Conservation (phyloP, 2,797 vertebrate species). For the Gymnothorax reevesii region DNA sequence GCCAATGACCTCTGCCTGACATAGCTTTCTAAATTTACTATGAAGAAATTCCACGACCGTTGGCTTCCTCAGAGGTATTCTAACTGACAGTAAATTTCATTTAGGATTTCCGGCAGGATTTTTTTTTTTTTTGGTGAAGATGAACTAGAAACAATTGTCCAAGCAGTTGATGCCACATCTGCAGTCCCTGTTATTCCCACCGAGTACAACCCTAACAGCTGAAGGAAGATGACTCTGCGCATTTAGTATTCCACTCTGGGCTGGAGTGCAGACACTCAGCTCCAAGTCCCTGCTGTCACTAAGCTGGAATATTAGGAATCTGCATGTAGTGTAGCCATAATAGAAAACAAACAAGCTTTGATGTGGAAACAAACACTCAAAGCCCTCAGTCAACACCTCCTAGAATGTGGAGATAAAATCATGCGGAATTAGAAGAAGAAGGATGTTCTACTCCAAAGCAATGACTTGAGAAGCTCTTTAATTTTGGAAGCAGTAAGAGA, state of each 20-base stretch:
- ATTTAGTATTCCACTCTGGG: slow-evolving; percentile 4
- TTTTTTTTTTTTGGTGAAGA: not conserved
- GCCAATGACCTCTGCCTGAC: not conserved
- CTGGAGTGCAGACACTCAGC: slow-evolving; percentile 19
- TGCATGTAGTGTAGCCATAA: slow-evolving; percentile 41
- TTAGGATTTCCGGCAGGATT: not conserved
- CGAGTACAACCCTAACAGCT: not conserved
- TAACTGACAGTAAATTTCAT: not conserved
- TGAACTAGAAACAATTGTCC: not conserved
- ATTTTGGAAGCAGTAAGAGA: slow-evolving; percentile 28
- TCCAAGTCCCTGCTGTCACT: slow-evolving; percentile 30
- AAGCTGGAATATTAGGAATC: slow-evolving; percentile 53
- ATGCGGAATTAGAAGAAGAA: slow-evolving; percentile 37
- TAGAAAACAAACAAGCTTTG: slow-evolving; percentile 49
- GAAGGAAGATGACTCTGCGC: not conserved
- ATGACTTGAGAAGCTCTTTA: slow-evolving; percentile 25
- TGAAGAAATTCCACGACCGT: not conserved
- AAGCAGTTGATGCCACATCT: not conserved
- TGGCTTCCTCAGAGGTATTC: not conserved
- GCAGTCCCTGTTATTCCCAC: not conserved
- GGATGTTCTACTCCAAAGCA: slow-evolving; percentile 16
- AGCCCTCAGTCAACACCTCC: slow-evolving; percentile 53
- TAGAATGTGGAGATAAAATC: slow-evolving; percentile 52
- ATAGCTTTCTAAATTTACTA: not conserved
- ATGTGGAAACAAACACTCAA: slow-evolving; percentile 54